Conservation (phyloP, 2,797 vertebrate species). For the Takifugu rubripes region DNA sequence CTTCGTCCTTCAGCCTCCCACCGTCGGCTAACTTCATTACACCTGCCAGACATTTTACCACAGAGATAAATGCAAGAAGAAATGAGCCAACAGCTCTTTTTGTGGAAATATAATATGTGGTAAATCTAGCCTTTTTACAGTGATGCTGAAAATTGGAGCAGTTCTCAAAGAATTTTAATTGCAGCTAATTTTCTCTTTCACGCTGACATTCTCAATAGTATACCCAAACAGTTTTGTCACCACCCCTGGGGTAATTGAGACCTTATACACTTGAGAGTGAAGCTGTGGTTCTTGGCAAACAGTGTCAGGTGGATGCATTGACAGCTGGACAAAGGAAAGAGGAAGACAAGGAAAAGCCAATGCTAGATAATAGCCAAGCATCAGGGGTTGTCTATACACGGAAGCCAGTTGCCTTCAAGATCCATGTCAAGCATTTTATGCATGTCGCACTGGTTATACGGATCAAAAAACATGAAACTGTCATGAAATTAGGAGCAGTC, state of each 20-base stretch:
- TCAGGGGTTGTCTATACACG: constrained; percentile 18
- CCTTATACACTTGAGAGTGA: constrained; percentile 7
- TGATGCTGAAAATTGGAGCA: background rate
- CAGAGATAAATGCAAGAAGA: constrained; percentile 21
- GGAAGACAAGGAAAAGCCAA: constrained; percentile 19
- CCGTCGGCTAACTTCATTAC: constrained; percentile 43
- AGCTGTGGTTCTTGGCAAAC: constrained; percentile 22
- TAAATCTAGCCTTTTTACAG: background rate
- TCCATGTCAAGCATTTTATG: constrained; percentile 1
- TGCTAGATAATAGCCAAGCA: constrained; percentile 26
- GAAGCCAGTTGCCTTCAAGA: background rate
- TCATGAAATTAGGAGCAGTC: background rate
- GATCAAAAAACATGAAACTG: background rate
- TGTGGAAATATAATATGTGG: constrained; percentile 7
- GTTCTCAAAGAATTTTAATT: background rate
- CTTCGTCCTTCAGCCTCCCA: constrained; percentile 52
- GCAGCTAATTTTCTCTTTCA: background rate
- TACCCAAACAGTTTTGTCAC: background rate
- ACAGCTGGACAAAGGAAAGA: constrained; percentile 42
- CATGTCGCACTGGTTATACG: background rate
- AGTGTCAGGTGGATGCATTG: constrained; percentile 32
- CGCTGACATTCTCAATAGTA: constrained; percentile 4
- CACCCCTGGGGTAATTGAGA: constrained; percentile 26
- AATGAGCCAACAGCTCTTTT: constrained; percentile 13
- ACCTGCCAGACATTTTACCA: constrained; percentile 30